These are phyloP conservation scores for Lordiphosa collinella DNA, from an alignment of 1,140 invertebrate species.

Conservation along the genomic window DNA sequence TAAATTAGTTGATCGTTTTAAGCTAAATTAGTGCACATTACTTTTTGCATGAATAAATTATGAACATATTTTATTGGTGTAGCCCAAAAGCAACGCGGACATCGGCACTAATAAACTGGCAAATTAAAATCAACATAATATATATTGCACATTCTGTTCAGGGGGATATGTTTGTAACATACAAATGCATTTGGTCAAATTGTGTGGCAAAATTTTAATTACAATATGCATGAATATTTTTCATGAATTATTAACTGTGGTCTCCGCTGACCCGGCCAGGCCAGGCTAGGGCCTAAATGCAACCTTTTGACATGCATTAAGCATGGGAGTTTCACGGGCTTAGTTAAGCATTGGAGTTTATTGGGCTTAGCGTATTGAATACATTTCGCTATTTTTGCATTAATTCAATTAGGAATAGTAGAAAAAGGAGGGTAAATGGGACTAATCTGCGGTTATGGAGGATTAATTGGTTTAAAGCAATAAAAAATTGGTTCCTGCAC, in stretches of 20 bases:
- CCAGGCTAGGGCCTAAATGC: neutral
- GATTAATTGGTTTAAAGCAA: conserved; percentile 28
- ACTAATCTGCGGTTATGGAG: conserved; percentile 20
- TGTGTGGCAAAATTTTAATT: conserved; percentile 27
- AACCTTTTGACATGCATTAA: conserved; percentile 53
- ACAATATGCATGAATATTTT: conserved; percentile 45
- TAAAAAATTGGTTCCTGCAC: too few relatives aligned
- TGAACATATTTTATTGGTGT: conserved; percentile 25
- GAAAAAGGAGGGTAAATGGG: neutral
- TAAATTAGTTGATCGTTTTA: conserved; percentile 59
- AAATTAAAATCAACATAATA: conserved; percentile 61
- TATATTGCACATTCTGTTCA: conserved; percentile 6
- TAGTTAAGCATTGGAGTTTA: too few relatives aligned
- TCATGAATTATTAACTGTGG: conserved; percentile 57
- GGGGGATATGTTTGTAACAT: conserved; percentile 12
- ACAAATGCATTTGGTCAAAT: conserved; percentile 8
- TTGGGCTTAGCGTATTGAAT: conserved; percentile 24
- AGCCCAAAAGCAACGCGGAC: conserved; percentile 6
- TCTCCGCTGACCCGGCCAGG: conserved; percentile 12
- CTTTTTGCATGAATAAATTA: conserved; percentile 55
- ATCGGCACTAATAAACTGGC: conserved; percentile 49
- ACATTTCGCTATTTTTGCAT: conserved; percentile 31
- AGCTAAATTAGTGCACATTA: conserved; percentile 57
- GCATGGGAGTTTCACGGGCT: neutral
- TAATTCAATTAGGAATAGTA: conserved; percentile 56